Conservation (phyloP, 2,797 vertebrate genomes). For the Gallinago nigripennis region DNA sequence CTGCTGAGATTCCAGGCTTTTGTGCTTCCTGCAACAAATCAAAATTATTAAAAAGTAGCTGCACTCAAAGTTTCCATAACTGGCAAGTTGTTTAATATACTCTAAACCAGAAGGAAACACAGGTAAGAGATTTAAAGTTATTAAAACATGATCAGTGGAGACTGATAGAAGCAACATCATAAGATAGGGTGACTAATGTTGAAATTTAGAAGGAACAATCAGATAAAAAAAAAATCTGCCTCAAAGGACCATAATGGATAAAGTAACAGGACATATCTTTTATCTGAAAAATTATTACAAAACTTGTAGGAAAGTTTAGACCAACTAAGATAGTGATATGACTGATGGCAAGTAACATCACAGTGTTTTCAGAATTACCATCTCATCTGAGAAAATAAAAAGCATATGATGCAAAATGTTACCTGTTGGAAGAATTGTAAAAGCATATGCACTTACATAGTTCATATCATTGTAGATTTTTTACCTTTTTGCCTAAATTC, state of each 20-base stretch:
- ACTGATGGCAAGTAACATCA: not conserved
- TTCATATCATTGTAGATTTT: not conserved
- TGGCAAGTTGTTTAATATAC: not conserved
- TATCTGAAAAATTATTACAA: not conserved
- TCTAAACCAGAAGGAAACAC: not conserved
- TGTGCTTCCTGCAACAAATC: conserved; percentile 22
- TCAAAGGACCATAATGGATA: not conserved
- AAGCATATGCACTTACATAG: not conserved
- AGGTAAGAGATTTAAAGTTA: conserved; percentile 8
- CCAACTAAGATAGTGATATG: not conserved
- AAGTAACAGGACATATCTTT: not conserved
- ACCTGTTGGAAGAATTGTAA: not conserved
- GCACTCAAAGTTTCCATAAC: not conserved
- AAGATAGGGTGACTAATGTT: not conserved
- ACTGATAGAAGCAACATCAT: not conserved
- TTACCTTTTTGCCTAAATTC: not conserved
- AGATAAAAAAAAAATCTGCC: not conserved
- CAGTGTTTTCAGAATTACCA: not conserved
- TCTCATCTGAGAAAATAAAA: not conserved
- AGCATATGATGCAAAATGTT: not conserved
- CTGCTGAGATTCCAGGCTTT: conserved; percentile 24
- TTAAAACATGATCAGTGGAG: not conserved
- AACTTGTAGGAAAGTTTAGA: not conserved
- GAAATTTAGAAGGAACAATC: not conserved
- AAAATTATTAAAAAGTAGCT: conserved; percentile 29